Evolutionary conservation across 92 coral and sea anemone genomes (phyloP).

Genomic region (Heteractis magnifica): DNA sequence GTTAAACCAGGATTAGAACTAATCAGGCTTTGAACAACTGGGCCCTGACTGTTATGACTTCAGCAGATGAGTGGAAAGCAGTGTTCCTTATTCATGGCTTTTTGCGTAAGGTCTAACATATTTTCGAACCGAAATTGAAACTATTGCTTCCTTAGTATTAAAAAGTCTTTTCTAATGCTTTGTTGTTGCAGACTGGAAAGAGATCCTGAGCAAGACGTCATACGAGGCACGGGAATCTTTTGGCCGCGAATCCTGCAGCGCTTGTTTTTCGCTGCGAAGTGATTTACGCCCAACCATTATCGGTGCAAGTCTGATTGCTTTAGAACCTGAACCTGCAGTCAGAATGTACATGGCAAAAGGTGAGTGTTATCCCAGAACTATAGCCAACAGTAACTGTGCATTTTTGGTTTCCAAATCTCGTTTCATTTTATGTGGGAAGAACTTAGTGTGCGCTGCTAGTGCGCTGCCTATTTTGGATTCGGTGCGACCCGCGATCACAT

Average conservation of each 20-base stretch:
- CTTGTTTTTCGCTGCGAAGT: conserved; percentile 74
- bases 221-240: conserved; percentile 58
- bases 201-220: conserved; percentile 87
- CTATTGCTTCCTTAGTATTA: background rate
- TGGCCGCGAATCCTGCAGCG: conserved; percentile 71
- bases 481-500: too few relatives aligned
- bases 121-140: background rate
- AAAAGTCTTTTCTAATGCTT: background rate
- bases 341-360: conserved; percentile 97
- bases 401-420: too few relatives aligned
- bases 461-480: too few relatives aligned
- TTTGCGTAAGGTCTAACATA: background rate
- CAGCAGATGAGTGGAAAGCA: too few relatives aligned
- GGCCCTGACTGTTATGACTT: too few relatives aligned
- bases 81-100: too few relatives aligned
- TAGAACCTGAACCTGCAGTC: conserved; percentile 90
- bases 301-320: conserved; percentile 76
- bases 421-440: too few relatives aligned
- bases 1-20: too few relatives aligned
- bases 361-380: conserved; percentile 9
- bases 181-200: conserved; percentile 79
- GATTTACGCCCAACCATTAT: conserved; percentile 73
- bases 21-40: too few relatives aligned
- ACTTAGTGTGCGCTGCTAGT: too few relatives aligned
- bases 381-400: too few relatives aligned